Percentiles rank a stretch among this genome's conserved stretches.
Evolutionary conservation across 2,888 invertebrate genomes (phyloP).

Genomic region (Seladonia tumulorum): DNA sequence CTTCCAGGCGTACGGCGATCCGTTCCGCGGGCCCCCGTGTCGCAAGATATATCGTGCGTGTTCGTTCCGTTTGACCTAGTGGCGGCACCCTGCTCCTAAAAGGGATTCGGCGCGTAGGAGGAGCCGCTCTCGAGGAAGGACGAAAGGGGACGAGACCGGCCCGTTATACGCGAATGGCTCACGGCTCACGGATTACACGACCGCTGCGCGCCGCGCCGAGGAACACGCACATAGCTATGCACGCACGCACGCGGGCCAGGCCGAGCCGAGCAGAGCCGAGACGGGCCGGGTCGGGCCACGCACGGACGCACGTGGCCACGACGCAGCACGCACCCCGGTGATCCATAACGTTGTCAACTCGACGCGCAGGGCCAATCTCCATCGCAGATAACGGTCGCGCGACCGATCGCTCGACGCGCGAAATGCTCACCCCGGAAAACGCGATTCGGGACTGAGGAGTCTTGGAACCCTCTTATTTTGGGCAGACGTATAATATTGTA

Average conservation of each 20-base stretch:
- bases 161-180: conserved; percentile 33
- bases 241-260: background rate
- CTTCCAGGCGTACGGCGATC: background rate
- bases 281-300: conserved; percentile 7
- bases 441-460: background rate
- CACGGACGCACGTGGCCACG: conserved; percentile 58
- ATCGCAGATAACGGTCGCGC: conserved; percentile 65
- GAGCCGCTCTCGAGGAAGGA: conserved; percentile 43
- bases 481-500: too few relatives aligned
- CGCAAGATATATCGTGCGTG: conserved; percentile 54
- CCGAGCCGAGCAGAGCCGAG: too few relatives aligned
- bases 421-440: conserved; percentile 29
- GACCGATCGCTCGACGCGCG: conserved; percentile 20
- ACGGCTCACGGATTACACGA: conserved; percentile 10
- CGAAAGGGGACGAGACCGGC: conserved; percentile 41
- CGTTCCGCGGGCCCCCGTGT: conserved; percentile 16
- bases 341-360: conserved; percentile 81
- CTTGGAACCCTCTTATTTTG: background rate
- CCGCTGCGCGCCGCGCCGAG: background rate
- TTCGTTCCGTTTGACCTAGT: conserved; percentile 70
- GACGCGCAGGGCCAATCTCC: conserved; percentile 74
- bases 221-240: conserved; percentile 54
- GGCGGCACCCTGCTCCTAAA: conserved; percentile 56
- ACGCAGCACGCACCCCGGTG: conserved; percentile 72
- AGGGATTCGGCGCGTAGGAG: conserved; percentile 47